These are phyloP conservation scores for Mastomys coucha DNA, from an alignment of 2,113 vertebrate genomes.

Conservation along the genomic window DNA sequence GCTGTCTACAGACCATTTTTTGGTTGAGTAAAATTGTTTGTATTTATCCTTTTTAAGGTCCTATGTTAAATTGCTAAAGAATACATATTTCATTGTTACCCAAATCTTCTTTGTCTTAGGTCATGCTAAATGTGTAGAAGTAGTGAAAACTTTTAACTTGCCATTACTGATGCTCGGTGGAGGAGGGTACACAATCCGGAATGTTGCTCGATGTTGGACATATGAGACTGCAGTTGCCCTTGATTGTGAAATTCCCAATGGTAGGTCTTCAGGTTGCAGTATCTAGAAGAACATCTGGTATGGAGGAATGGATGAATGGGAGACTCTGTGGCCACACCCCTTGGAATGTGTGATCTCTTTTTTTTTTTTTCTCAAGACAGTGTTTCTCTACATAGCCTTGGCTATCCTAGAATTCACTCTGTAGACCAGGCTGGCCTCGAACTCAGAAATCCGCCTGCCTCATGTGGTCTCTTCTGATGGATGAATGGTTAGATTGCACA, in stretches of 20 bases:
- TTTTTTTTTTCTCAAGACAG: too few species aligned
- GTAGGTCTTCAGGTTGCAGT: conserved; percentile 77
- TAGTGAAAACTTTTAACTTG: conserved; percentile 92
- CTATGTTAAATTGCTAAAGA: conserved; percentile 23
- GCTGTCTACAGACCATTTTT: background rate
- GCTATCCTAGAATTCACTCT: too few species aligned
- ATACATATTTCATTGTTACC: background rate
- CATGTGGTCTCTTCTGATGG: background rate
- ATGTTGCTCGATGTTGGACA: conserved; percentile 92
- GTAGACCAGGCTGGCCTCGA: too few species aligned
- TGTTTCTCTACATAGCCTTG: too few species aligned
- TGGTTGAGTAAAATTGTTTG: conserved; percentile 17
- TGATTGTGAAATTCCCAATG: conserved; percentile 92
- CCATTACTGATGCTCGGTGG: conserved; percentile 91
- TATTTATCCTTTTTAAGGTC: conserved; percentile 28
- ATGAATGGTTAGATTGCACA: background rate
- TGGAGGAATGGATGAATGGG: background rate
- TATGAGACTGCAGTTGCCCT: conserved; percentile 92
- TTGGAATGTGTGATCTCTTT: too few species aligned
- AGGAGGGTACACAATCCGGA: conserved; percentile 92
- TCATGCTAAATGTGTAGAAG: conserved; percentile 93
- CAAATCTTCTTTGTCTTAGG: conserved; percentile 82
- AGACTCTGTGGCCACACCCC: too few species aligned
- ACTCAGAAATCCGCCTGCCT: too few species aligned
- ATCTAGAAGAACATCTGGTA: background rate